Base-by-base conservation (phyloP, 2,113 vertebrate species). In the Antigone vipio region DNA sequence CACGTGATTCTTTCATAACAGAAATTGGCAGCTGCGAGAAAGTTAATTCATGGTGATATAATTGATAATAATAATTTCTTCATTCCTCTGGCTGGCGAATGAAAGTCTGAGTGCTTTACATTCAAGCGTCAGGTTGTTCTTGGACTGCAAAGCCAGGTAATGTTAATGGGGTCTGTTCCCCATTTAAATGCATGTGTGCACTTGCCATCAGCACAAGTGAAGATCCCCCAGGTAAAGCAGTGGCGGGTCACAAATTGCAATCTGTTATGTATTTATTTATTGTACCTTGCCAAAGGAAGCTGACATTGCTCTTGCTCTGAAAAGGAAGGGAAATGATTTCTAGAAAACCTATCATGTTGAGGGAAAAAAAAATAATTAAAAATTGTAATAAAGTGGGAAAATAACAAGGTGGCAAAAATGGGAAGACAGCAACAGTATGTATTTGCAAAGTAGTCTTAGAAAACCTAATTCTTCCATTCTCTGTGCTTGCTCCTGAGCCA, bases 61-160 rank as follows among this genome's bases (percentile, higher is more conserved):
- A 67, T 74, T 89, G 71, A 50, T 93, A 74, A 88, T 62, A 85
- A 63, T 62, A 83, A 80, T 85, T 62, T 82, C 34, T 88, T 88
- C 52, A 38, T 90, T 94, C 35, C 32, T 76, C 38, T 93, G 74
- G 44, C 58, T 88, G 53, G 30, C 50, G 66, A 82, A 78, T 63
- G 52, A 30, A 77, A 63, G 47, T 77, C 81, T 89, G 76, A 81
- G 34, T 59, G 44, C n/a, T 89, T 93, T 68, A 35, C 11, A 56
- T 85, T 85, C 47, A 44, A 67, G 49, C 40, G 69, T 85, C 60
- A 42, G 24, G 40, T 88, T 88, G 62, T 44, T 82, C 14, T 69
- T 88, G 59, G 58, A 45, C 35, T 83, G 45, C 60, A 68, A 60
- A 85, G 71, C 58, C 53, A 6, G 1, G 27, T 66, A 49, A 49